Evolutionary conservation across 2,113 vertebrate species (phyloP).

Genomic region (Rhodinocichla rosea): DNA sequence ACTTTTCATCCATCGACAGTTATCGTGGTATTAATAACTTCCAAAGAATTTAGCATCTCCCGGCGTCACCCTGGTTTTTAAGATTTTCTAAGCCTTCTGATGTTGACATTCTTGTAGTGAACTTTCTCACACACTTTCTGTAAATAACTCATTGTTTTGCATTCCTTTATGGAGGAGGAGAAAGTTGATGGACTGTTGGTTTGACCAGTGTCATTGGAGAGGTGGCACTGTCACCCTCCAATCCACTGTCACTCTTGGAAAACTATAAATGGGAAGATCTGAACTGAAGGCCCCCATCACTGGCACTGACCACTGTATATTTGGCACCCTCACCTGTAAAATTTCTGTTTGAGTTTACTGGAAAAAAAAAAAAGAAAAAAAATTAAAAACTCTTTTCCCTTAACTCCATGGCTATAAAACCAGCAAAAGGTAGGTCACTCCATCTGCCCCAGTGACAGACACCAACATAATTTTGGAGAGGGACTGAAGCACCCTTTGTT

Average conservation of each 20-base stretch:
- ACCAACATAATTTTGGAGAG: not conserved
- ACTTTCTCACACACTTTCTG: too few relatives aligned
- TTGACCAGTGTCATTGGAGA: too few relatives aligned
- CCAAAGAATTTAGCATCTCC: not conserved
- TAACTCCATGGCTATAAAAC: not conserved
- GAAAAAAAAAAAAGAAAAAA: not conserved
- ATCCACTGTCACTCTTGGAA: too few relatives aligned
- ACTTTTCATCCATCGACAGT: not conserved
- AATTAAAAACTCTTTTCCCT: rapidly evolving
- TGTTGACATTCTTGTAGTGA: too few relatives aligned
- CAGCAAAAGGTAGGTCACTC: not conserved
- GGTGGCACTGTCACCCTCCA: too few relatives aligned
- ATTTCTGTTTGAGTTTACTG: not conserved
- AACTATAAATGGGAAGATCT: too few relatives aligned
- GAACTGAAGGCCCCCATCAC: not conserved
- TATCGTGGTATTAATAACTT: not conserved
- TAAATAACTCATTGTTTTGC: too few relatives aligned
- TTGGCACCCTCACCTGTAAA: not conserved
- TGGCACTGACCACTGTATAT: not conserved
- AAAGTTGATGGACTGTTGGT: too few relatives aligned
- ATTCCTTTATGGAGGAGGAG: too few relatives aligned
- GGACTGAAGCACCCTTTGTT: not conserved
- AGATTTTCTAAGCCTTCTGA: too few relatives aligned
- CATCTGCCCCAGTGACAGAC: not conserved
- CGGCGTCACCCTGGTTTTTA: too few relatives aligned